A percentile compares a stretch with the other conserved stretches of the same genome.
These are phyloP conservation scores for Allobates femoralis DNA, from an alignment of 2,797 vertebrate genomes.

Conservation along the genomic window DNA sequence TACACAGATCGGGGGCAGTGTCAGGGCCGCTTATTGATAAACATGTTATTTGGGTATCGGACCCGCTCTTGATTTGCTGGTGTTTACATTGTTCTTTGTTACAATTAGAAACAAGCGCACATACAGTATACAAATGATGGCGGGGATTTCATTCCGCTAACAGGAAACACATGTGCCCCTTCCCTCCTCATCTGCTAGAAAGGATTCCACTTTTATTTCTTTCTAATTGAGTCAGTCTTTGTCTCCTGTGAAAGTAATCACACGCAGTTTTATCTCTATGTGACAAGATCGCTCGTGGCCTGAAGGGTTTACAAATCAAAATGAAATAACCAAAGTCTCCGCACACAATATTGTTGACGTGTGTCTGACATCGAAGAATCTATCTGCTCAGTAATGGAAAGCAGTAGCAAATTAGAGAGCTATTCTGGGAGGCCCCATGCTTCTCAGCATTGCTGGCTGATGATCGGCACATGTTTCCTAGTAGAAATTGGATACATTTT, in stretches of 20 bases:
- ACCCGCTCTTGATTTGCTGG: constrained; percentile 31
- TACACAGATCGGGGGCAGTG: constrained; percentile 53
- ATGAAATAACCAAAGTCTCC: constrained; percentile 21
- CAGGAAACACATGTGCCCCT: constrained; percentile 54
- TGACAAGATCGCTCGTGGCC: constrained; percentile 42
- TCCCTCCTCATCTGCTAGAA: constrained; percentile 29
- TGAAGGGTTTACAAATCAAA: constrained; percentile 32
- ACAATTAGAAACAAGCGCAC: constrained; percentile 60
- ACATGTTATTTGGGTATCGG: constrained; percentile 57
- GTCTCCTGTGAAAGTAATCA: constrained; percentile 48
- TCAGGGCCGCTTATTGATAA: constrained; percentile 61
- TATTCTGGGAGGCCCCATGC: background rate
- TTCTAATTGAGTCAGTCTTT: constrained; percentile 44
- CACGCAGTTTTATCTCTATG: constrained; percentile 41
- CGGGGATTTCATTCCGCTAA: constrained; percentile 56
- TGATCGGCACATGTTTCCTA: background rate
- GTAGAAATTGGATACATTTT: background rate
- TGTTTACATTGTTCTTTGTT: constrained; percentile 61
- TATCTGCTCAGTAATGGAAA: constrained; percentile 25
- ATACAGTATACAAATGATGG: constrained; percentile 58
- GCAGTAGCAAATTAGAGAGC: constrained; percentile 25
- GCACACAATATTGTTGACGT: background rate
- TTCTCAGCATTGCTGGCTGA: background rate
- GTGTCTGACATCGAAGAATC: constrained; percentile 18
- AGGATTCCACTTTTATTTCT: constrained; percentile 54